These are phyloP conservation scores for Acanthosoma haemorrhoidale DNA, from an alignment of 2,888 invertebrate genomes.

Conservation along the genomic window DNA sequence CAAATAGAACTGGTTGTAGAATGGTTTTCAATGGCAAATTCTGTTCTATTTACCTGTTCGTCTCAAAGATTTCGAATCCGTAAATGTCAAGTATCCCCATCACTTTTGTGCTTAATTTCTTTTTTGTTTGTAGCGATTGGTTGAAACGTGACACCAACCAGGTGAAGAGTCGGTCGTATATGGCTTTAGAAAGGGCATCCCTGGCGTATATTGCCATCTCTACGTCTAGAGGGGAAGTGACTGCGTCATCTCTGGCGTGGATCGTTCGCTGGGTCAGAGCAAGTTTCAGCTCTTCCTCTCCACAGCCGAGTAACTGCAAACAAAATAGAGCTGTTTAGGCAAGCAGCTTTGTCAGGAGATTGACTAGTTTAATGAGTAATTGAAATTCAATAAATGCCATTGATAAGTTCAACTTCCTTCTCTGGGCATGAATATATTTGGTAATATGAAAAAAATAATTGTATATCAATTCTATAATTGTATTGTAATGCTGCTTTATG, in stretches of 20 bases:
- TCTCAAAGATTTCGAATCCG: slow-evolving; percentile 88
- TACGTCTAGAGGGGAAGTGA: slow-evolving; percentile 70
- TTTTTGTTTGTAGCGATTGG: slow-evolving; percentile 60
- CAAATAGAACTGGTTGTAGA: background rate
- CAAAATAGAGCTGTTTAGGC: slow-evolving; percentile 39
- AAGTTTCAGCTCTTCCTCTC: slow-evolving; percentile 58
- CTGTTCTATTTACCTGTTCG: slow-evolving; percentile 63
- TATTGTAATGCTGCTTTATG: no score
- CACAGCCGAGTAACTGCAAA: slow-evolving; percentile 66
- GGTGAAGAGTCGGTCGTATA: slow-evolving; percentile 84
- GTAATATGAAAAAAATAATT: no score
- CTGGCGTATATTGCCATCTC: slow-evolving; percentile 80
- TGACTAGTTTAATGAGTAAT: no score
- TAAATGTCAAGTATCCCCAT: slow-evolving; percentile 92
- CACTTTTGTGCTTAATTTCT: slow-evolving; percentile 58
- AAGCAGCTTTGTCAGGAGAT: no score
- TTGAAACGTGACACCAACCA: slow-evolving; percentile 84
- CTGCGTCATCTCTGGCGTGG: slow-evolving; percentile 76
- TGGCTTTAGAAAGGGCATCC: slow-evolving; percentile 84
- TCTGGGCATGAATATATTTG: no score
- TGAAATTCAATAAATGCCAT: no score
- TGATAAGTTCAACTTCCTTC: no score
- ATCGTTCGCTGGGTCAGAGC: slow-evolving; percentile 81
- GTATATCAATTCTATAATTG: no score
- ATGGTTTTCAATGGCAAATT: background rate